Base-by-base conservation (phyloP, 2,797 vertebrate species). In the Myripristis murdjan region DNA sequence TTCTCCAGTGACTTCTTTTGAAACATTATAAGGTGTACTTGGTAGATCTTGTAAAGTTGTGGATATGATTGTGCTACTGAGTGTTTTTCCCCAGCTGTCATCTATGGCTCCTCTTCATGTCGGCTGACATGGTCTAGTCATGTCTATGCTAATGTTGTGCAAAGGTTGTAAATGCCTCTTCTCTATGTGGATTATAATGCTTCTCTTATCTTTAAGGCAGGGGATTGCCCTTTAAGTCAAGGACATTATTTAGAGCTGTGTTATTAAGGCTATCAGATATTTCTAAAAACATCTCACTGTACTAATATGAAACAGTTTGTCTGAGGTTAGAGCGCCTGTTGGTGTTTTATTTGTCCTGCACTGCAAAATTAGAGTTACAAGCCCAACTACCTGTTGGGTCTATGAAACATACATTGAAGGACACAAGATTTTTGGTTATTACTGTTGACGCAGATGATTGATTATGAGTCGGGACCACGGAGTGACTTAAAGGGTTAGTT, bases 101-200 rank as follows among this genome's bases (percentile, higher is more conserved):
- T 2, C 7, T 14, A 22, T n/a, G 48, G 23, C 7, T 68, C 5
- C 2, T 68, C 48, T 28, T 44, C 7, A 28, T 43, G 26, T 73
- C 28, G 43, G 62, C 16, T 22, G 53, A 48, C 33, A 3, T 20
- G 20, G 39, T 41, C 55, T 64, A 0, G 33, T 64, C 0, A 10
- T 56, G 9, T 70, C 69, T 41, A 52, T 20, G 39, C 39, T 28
- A n/a, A 57, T 70, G 20, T 52, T 63, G 16, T 24, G 46, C 39
- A 41, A 41, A 5, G 15, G 39, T 41, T 41, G 12, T 41, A 14
- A 31, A 4, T 14, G 60, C 2, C 12, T 26, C 3, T 22, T 53
- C 4, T 31, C 16, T 11, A 24, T 11, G 55, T 54, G 49, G 7
- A 20, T 15, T 48, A 14, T 24, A 51, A 56, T 64, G 16, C 3